Evolutionary conservation across 2,113 vertebrate genomes (phyloP).

Genomic region (Myotis yumanensis): DNA sequence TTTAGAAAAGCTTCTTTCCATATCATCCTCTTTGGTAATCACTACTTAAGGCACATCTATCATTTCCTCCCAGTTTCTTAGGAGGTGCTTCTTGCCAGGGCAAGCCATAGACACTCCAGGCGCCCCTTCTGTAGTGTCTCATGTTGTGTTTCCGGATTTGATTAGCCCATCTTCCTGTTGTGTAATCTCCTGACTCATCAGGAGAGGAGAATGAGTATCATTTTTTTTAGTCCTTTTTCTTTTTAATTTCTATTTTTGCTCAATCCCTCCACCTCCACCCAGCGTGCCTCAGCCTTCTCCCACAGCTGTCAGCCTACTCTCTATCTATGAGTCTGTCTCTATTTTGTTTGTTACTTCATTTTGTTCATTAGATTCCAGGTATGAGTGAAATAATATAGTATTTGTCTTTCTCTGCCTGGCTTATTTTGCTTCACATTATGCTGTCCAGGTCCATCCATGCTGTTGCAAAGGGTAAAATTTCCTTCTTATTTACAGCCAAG

Average conservation of each 20-base stretch:
- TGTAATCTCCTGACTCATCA: slow-evolving; percentile 54
- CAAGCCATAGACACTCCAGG: background rate
- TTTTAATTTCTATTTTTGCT: background rate
- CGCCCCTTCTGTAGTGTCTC: slow-evolving; percentile 21
- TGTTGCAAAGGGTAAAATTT: background rate
- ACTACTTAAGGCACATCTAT: background rate
- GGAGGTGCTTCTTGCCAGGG: background rate
- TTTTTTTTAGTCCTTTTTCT: background rate
- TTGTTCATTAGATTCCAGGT: background rate
- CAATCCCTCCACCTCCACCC: background rate
- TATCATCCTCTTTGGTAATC: background rate
- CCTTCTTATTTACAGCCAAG: background rate
- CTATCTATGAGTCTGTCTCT: background rate
- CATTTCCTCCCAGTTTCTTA: background rate
- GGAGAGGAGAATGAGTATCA: background rate
- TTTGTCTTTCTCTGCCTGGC: background rate
- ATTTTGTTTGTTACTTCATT: background rate
- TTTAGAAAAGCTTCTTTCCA: background rate
- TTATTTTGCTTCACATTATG: background rate
- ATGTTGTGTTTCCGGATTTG: background rate
- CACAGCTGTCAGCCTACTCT: background rate
- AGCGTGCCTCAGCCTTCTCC: background rate
- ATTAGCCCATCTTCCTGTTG: background rate
- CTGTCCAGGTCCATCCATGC: background rate
- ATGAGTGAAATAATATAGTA: background rate